A percentile compares a stretch with the other conserved stretches of the same genome.
phyloP scores from a whole-genome alignment of 2,113 vertebrate species.

The Trichomycterus rosablanca region DNA sequence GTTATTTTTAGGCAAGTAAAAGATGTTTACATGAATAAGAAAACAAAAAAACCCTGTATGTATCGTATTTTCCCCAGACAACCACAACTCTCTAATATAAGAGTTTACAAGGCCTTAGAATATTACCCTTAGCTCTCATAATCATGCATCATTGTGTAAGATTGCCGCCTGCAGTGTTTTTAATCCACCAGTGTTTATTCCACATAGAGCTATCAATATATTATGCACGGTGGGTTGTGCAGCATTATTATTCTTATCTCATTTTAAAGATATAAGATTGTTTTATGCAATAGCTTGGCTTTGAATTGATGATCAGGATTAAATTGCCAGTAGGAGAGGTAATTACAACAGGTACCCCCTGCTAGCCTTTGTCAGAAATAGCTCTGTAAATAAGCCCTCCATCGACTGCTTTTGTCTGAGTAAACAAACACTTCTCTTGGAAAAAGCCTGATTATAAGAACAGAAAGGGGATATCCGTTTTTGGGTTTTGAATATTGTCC shows the following conservation, averaged over 20 bases:
- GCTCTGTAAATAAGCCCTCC: conserved; percentile 3
- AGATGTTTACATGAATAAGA: too few relatives aligned
- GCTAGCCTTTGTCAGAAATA: neutral
- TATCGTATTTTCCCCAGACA: too few relatives aligned
- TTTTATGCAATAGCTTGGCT: conserved; percentile 24
- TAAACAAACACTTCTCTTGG: conserved; percentile 1
- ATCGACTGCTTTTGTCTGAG: neutral
- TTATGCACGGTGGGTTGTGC: neutral
- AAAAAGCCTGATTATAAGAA: neutral
- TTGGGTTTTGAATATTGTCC: too few relatives aligned
- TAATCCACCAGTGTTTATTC: neutral
- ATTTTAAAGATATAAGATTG: neutral
- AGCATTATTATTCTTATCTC: conserved; percentile 6
- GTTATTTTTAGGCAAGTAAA: too few relatives aligned
- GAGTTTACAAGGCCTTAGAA: neutral
- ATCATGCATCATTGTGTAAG: neutral
- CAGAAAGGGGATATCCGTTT: too few relatives aligned
- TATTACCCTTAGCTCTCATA: conserved; percentile 1
- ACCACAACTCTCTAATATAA: too few relatives aligned
- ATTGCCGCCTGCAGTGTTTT: neutral
- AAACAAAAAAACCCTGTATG: too few relatives aligned
- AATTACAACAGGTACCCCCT: conserved; percentile 28
- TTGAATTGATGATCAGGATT: conserved; percentile 39
- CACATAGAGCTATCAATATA: neutral
- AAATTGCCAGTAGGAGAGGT: conserved; percentile 20